Percentiles rank a stretch among this genome's conserved stretches.
These are phyloP conservation scores for Cataglyphis hispanica DNA, from an alignment of 1,140 invertebrate genomes.

Conservation along the genomic window DNA sequence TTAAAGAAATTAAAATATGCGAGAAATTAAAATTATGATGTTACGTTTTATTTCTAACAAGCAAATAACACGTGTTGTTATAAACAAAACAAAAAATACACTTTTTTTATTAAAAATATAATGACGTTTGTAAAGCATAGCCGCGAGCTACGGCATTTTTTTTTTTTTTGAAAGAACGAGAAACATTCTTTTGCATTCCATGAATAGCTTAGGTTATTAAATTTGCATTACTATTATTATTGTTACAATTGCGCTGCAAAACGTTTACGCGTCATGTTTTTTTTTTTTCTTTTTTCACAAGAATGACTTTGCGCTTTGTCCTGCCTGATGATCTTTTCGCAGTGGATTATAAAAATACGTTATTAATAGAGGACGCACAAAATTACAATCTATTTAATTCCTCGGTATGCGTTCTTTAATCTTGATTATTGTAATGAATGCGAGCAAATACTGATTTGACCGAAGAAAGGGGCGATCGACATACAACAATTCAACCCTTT, in stretches of 20 bases:
- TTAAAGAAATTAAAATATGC: neutral
- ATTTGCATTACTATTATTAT: slow-evolving; percentile 3
- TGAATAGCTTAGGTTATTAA: slow-evolving; percentile 1
- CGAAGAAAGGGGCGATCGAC: neutral
- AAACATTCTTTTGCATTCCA: slow-evolving; percentile 7
- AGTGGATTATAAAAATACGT: slow-evolving; percentile 13
- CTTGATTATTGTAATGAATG: slow-evolving; percentile 45
- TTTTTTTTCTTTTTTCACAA: slow-evolving; percentile 25
- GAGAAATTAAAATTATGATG: neutral
- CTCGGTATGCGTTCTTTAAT: slow-evolving; percentile 14
- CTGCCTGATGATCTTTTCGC: neutral
- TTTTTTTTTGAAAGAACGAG: neutral
- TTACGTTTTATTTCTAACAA: neutral
- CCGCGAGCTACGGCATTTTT: neutral
- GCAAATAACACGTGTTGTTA: neutral
- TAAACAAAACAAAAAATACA: neutral
- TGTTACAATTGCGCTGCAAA: slow-evolving; percentile 2
- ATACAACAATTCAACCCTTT: neutral
- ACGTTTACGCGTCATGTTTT: neutral
- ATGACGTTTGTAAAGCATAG: neutral
- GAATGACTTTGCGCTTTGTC: neutral
- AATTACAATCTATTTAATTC: slow-evolving; percentile 41
- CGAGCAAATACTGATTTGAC: slow-evolving; percentile 18
- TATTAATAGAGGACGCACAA: slow-evolving; percentile 1
- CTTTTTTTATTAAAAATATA: neutral